Percentiles rank a stretch among this genome's conserved stretches.
phyloP scores from a whole-genome alignment of 2,888 invertebrate species.

The Heteromurus nitidus region DNA sequence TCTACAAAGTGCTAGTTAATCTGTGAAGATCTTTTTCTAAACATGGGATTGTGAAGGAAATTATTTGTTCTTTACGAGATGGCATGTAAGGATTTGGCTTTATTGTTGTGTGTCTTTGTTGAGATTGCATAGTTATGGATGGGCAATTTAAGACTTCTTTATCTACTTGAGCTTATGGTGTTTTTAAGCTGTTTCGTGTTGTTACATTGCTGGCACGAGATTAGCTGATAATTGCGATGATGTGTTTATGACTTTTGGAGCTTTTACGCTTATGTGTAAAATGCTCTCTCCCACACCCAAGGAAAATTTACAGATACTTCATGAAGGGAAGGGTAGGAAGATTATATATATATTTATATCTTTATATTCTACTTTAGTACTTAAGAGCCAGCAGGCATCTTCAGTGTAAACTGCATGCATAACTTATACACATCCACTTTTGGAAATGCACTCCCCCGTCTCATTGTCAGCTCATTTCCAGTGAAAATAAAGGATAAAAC shows the following conservation, averaged over 20 bases:
- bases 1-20: neutral
- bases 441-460: neutral
- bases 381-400: slow-evolving; percentile 5
- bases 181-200: too few relatives aligned
- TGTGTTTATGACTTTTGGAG: slow-evolving; percentile 53
- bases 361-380: neutral
- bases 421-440: neutral
- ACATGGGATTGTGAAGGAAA: too few relatives aligned
- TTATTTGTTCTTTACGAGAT: too few relatives aligned
- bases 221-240: slow-evolving; percentile 54
- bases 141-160: too few relatives aligned
- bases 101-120: too few relatives aligned
- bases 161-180: too few relatives aligned
- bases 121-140: too few relatives aligned
- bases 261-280: slow-evolving; percentile 5
- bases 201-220: neutral
- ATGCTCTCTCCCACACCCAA: neutral
- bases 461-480: slow-evolving; percentile 50
- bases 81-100: neutral
- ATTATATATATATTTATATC: neutral
- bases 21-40: neutral
- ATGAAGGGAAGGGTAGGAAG: neutral
- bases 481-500: slow-evolving; percentile 36
- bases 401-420: slow-evolving; percentile 7
- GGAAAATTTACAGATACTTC: neutral